Evolutionary conservation across 1,140 invertebrate species (phyloP), one percentile per base, ranked within the genome.

Genomic region (Drosophila lini): DNA sequence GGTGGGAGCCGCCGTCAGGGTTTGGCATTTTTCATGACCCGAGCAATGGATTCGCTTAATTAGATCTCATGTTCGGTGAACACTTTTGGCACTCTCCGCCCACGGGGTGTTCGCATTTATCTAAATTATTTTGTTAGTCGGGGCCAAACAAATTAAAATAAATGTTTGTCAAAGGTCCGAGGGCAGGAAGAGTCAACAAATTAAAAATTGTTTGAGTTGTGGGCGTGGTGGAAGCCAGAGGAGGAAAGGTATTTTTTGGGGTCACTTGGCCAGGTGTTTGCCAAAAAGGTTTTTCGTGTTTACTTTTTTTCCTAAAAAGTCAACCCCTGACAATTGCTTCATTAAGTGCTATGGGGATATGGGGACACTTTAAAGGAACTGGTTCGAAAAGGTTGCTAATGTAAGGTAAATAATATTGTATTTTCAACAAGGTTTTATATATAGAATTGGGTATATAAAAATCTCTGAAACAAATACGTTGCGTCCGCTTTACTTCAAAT

Each of bases 111-210:
- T 32, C 44, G 52, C 61, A 85, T 85, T 86, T 70, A 85, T 85
- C 78, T 81, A 85, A 85, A 85, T 85, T 85, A 85, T 85, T 85
- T 85, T 57, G 81, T 81, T 74, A 78, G 78, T 63, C 59, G 34
- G 62, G 64, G 64, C 53, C 78, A 85, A 85, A 81, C 74, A 84
- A 84, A 84, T 78, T 85, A 85, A 78, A 84, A 84, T 74, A 78
- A 84, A 84, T 84, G 73, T 83, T 84, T 79, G 83, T 45, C 71
- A 68, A 50, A 63, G 61, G 48, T 58, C 25, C 32, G 19, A 55
- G 50, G 50, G 47, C 61, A 55, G 25, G 47, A 69, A 53, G 59
- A 74, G 81, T 85, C 82, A 84, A 84, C 81, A 84, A 84, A 81
- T 81, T 78, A 82, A 82, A 81, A 81, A 79, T 62, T 78, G 74